These are phyloP conservation scores for Lepidurus couesii DNA, from an alignment of 1,140 invertebrate species.

Conservation along the genomic window DNA sequence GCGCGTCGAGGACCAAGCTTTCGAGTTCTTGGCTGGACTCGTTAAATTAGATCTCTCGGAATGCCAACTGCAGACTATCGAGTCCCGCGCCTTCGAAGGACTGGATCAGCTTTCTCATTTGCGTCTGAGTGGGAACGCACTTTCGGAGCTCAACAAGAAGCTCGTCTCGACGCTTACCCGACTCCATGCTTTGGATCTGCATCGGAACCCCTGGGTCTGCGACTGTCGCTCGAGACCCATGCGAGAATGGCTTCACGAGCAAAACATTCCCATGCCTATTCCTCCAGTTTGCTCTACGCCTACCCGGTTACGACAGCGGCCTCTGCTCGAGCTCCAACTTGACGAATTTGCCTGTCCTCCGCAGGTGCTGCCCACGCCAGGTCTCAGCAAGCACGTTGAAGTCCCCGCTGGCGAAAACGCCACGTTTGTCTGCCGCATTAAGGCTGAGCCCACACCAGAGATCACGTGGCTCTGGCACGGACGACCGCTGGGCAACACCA, in stretches of 20 bases:
- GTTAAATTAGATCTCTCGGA: constrained; percentile 78
- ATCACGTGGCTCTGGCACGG: constrained; percentile 86
- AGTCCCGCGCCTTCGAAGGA: constrained; percentile 68
- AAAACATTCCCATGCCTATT: constrained; percentile 72
- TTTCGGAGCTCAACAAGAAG: constrained; percentile 55
- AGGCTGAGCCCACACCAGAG: constrained; percentile 69
- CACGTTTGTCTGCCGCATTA: constrained; percentile 70
- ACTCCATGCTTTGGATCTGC: constrained; percentile 74
- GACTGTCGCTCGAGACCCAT: constrained; percentile 76
- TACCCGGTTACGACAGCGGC: constrained; percentile 42
- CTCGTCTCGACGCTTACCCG: constrained; percentile 42
- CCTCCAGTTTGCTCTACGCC: constrained; percentile 65
- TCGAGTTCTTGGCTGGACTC: constrained; percentile 63
- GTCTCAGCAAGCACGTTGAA: constrained; percentile 58
- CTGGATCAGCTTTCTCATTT: constrained; percentile 70
- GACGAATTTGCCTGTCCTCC: constrained; percentile 85
- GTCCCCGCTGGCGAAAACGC: constrained; percentile 74
- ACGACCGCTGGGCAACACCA: constrained; percentile 68
- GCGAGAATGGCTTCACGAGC: constrained; percentile 73
- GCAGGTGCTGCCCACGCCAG: constrained; percentile 54
- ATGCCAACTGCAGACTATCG: constrained; percentile 68
- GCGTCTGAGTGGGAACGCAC: constrained; percentile 71
- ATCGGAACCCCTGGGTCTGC: constrained; percentile 87
- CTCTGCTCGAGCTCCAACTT: constrained; percentile 65
- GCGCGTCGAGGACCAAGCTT: constrained; percentile 67